These are phyloP conservation scores for Temnothorax longispinosus DNA, from an alignment of 1,140 invertebrate genomes.

Conservation along the genomic window DNA sequence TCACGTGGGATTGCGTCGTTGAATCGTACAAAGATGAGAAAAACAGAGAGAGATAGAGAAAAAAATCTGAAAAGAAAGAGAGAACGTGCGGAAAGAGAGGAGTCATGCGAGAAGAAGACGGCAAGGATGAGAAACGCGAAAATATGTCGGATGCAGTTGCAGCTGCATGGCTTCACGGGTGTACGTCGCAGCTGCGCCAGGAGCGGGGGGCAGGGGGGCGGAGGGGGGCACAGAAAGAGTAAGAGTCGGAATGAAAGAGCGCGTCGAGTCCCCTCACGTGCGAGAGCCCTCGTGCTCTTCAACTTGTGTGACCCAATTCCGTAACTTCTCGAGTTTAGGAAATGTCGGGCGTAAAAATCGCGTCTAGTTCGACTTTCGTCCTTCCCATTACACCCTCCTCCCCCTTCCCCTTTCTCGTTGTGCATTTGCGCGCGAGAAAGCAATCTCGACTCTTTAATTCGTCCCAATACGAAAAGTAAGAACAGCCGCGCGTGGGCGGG, in stretches of 20 bases:
- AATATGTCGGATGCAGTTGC: slow-evolving; percentile 69
- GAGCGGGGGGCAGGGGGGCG: background rate
- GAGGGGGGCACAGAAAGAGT: background rate
- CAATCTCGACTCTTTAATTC: slow-evolving; percentile 61
- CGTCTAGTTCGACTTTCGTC: slow-evolving; percentile 32
- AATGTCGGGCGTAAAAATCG: slow-evolving; percentile 67
- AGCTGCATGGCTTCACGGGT: slow-evolving; percentile 34
- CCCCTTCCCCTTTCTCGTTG: no score
- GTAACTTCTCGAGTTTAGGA: slow-evolving; percentile 55
- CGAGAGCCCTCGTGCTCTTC: slow-evolving; percentile 58
- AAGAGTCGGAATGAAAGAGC: slow-evolving; percentile 43
- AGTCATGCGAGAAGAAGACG: slow-evolving; percentile 39
- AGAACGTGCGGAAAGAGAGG: background rate
- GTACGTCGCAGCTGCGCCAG: slow-evolving; percentile 58
- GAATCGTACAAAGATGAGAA: background rate
- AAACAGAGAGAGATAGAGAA: background rate
- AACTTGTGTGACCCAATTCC: slow-evolving; percentile 68
- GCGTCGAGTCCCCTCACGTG: slow-evolving; percentile 63
- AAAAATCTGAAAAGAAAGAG: background rate
- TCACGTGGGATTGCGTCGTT: slow-evolving; percentile 57
- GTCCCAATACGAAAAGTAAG: background rate
- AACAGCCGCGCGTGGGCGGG: background rate
- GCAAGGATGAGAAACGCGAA: slow-evolving; percentile 69
- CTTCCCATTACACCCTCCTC: background rate
- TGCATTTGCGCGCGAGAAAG: background rate